Base-by-base conservation (phyloP, 2,797 vertebrate species). In the Coilia nasus region DNA sequence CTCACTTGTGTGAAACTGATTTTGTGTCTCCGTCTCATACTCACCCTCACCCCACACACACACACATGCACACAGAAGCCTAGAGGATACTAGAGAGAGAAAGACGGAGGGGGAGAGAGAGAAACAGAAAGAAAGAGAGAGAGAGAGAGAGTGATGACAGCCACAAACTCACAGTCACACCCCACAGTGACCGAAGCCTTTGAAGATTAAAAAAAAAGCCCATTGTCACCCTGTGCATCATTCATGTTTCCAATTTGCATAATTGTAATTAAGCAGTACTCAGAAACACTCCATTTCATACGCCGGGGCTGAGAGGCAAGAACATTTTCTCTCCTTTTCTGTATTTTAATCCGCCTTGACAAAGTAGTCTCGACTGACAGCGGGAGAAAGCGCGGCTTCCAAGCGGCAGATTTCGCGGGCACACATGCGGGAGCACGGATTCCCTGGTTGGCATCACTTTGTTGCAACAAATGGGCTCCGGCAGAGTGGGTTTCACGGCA, bases 211-310 rank as follows among this genome's bases (percentile, higher is more conserved):
- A 7, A 3, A 78, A 41, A 41, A 41, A 9, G 17, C 57, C 35
- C 31, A 21, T 44, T 56, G 62, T 21, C 59, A 80, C 67, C 82
- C 83, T 86, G 35, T 4, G 88, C 89, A 84, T 88, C 82, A 80
- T 83, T 80, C 85, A 85, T 89, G 89, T 88, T 87, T 92, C 87
- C 83, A 3, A 91, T 94, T 94, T 92, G 90, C 93, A 94, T 94
- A 92, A 93, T 93, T 93, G 82, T 91, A 93, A 95, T 94, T 91
- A 92, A 92, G 89, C 81, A 84, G 89, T 90, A 21, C 75, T 93
- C 84, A 88, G 85, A 90, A 89, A 88, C 86, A 86, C 71, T 87
- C 88, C 89, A 90, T 91, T 87, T 47, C 92, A 89, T 84, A 82
- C 83, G 89, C 87, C 90, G 89, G 87, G 89, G 86, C 87, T 87